These are phyloP conservation scores for Rhinella marina DNA, from an alignment of 2,797 vertebrate species.

Conservation along the genomic window DNA sequence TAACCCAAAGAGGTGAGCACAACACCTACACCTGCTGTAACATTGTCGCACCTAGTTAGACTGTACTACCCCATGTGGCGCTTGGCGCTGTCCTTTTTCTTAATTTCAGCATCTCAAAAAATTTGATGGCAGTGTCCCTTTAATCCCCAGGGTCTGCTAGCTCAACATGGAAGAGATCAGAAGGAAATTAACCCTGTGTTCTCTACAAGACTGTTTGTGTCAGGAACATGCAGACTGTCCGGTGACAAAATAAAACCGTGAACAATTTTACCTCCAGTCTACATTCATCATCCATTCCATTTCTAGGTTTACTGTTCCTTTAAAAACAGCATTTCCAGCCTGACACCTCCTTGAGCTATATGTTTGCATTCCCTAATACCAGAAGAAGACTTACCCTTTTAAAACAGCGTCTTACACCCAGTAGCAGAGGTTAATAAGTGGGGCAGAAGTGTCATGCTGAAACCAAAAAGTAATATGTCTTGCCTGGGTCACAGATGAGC, in stretches of 20 bases:
- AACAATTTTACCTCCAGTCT: background rate
- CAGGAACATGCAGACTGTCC: too few species aligned
- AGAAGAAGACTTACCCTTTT: background rate
- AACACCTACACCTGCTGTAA: too few species aligned
- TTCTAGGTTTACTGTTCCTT: background rate
- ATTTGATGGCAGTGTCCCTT: too few species aligned
- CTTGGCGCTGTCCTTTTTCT: too few species aligned
- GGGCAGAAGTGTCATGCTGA: slow-evolving; percentile 27
- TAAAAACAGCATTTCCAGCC: background rate
- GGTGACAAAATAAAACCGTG: too few species aligned
- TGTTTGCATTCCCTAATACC: background rate
- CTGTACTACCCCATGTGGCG: too few species aligned
- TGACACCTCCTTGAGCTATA: background rate
- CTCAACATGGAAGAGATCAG: background rate
- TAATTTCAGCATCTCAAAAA: too few species aligned
- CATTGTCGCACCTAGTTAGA: too few species aligned
- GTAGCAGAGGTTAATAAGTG: background rate
- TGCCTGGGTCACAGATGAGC: slow-evolving; percentile 37
- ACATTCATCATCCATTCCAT: background rate
- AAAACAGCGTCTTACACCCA: background rate
- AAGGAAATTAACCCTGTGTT: background rate
- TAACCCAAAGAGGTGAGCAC: too few species aligned
- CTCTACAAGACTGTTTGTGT: background rate
- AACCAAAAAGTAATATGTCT: slow-evolving; percentile 32
- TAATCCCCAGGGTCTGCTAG: too few species aligned